Conservation (phyloP, 2,113 vertebrate species). For the Tenebrosternarchus preto region DNA sequence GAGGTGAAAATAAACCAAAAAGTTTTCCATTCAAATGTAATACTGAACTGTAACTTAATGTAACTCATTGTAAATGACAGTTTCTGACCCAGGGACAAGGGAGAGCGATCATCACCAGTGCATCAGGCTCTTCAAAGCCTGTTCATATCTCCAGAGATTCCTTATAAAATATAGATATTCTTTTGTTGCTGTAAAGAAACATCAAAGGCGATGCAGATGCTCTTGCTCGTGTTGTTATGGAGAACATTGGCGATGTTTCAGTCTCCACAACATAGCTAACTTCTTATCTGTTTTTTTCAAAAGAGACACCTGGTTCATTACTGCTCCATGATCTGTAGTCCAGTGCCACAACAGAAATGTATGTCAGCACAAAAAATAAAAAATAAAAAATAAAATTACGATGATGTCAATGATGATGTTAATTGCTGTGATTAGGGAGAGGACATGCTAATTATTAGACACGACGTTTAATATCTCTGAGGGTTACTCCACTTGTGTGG, state of each 20-base stretch:
- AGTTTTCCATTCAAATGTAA: background rate
- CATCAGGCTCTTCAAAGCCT: background rate
- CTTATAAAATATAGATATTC: slow-evolving; percentile 37
- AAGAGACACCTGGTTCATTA: slow-evolving; percentile 3
- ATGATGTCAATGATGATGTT: background rate
- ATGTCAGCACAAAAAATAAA: background rate
- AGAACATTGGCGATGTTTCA: slow-evolving; percentile 3
- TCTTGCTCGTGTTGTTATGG: background rate
- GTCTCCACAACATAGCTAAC: slow-evolving; percentile 18
- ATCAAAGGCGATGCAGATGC: slow-evolving; percentile 25
- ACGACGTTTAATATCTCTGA: background rate
- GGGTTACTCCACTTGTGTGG: background rate
- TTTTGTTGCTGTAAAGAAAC: slow-evolving; percentile 38
- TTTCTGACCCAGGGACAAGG: background rate
- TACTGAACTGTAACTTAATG: background rate
- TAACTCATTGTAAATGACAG: background rate
- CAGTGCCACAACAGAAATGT: background rate
- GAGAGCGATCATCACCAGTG: background rate
- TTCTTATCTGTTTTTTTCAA: background rate
- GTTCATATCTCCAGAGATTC: slow-evolving; percentile 16
- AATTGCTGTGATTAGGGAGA: background rate
- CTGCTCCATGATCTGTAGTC: background rate
- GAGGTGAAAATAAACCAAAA: background rate
- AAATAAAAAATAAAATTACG: too few relatives aligned
- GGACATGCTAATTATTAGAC: background rate